Evolutionary conservation across 1,140 invertebrate genomes (phyloP), one percentile per base, ranked within the genome.

Genomic region (Hylyphantes graminicola): DNA sequence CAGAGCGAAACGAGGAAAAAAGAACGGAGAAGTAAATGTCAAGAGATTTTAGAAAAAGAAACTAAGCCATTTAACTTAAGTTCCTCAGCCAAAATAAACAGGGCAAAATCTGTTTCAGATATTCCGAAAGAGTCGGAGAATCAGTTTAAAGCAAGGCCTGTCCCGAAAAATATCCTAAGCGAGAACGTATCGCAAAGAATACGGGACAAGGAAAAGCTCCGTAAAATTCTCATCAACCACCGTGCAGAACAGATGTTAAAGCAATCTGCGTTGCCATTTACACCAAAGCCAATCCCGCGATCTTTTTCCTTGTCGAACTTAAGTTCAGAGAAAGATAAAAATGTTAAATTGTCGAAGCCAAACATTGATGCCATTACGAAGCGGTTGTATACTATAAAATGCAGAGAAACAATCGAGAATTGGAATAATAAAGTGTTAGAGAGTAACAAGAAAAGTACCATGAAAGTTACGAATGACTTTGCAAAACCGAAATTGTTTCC

Each of bases 71-170:
- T 85, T 19, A 78, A 78, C 7, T 53, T 72, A 17, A 50, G 50
- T 64, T 35, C 15, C 15, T 12, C 5, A 17, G 54, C 7, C 10
- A 55, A 64, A 53, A 21, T 13, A n/a, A 21, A 9, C 61, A 19
- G 15, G n/a, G 10, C 63, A 17, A 68, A 70, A 55, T 76, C 72
- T 19, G 17, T 57, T 12, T 77, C 65, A n/a, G 57, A 50, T 21
- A 19, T 6, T 7, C 12, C 19, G 53, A 53, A 35, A 35, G 17
- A 59, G 3, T 17, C 21, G 8, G 48, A 53, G 54, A 17, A 6
- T 17, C 19, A 17, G 48, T 79, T 85, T 59, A 85, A 85, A 74
- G 84, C 84, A 7, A 85, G 64, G 50, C 84, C 84, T 19, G 13
- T 79, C 5, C 84, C 84, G 17, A 72, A 73, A 65, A 17, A 65